These are phyloP conservation scores for Vesta saturnalis DNA, from an alignment of 2,888 invertebrate species.

Conservation along the genomic window DNA sequence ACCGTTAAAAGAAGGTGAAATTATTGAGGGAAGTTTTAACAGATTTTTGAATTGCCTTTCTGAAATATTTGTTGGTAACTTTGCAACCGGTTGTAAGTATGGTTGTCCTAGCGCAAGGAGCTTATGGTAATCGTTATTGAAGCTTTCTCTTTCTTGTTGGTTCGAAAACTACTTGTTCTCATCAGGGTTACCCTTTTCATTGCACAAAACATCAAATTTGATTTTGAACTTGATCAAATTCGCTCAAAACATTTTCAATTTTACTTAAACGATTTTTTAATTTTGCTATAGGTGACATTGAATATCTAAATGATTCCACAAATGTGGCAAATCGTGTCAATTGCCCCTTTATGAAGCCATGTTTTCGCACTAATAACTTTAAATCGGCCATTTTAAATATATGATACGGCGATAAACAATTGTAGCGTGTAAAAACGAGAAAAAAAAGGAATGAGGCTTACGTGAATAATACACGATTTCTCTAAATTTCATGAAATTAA, in stretches of 20 bases:
- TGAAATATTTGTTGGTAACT: background rate
- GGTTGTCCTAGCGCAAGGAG: background rate
- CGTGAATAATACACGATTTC: too few relatives aligned
- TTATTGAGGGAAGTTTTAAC: constrained; percentile 16
- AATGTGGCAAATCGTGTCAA: background rate
- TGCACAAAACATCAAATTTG: background rate
- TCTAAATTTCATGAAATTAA: too few relatives aligned
- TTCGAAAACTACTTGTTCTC: background rate
- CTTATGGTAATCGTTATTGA: background rate
- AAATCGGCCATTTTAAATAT: background rate
- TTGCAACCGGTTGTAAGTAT: background rate
- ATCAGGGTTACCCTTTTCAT: background rate
- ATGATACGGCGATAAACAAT: too few relatives aligned
- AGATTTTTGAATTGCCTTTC: background rate
- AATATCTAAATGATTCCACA: background rate
- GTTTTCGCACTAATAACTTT: background rate
- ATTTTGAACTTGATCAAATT: background rate
- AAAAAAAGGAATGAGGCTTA: too few relatives aligned
- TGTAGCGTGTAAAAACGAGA: too few relatives aligned
- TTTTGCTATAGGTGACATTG: background rate
- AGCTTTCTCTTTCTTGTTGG: background rate
- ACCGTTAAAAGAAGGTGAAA: constrained; percentile 18
- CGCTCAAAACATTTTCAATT: too few relatives aligned
- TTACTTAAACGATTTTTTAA: too few relatives aligned
- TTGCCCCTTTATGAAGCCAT: background rate